Base-by-base conservation (phyloP, 2,113 vertebrate genomes). In the Pelobates fuscus region DNA sequence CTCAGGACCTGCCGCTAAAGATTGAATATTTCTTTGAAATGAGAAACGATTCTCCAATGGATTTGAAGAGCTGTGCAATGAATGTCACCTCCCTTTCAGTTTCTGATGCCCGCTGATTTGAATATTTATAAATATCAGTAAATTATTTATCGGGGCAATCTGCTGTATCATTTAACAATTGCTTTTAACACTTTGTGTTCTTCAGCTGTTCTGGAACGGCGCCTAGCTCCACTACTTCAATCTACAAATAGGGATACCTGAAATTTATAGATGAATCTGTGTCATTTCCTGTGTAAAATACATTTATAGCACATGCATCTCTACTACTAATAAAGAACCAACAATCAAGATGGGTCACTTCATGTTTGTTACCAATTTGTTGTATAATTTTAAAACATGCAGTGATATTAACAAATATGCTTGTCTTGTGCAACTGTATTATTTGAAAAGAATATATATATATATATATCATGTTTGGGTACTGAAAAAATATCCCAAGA, bases 71-170 rank as follows among this genome's bases (percentile, higher is more conserved):
- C 64, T 65, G 66, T 76, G 86, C 79, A 84, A 85, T 88, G 79
- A 86, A 86, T 86, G 88, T 86, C 86, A 77, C 78, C 59, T 61
- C 84, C 81, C 88, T 84, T 89, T 89, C 85, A 86, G 85, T 91
- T 91, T 90, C 90, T 89, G 87, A 91, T 91, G 90, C 88, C 76
- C 84, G 93, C 97, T 95, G 94, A 97, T 94, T 95, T 98, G 96
- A 98, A 98, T 98, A 98, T 98, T 98, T 98, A 98, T 98, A 97
- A 98, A 98, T 98, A 94, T 90, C 89, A 93, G 95, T 98, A 96
- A 98, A 98, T 98, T 96, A 98, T 98, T 98, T 96, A 98, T 98
- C 92, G 91, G 95, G 91, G 96, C 97, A 98, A 98, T 98, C 97
- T 98, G 97, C 94, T 95, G 93, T 92, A 91, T 94, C 89, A 86